phyloP scores from a whole-genome alignment of 2,888 invertebrate species.

The Operophtera brumata region DNA sequence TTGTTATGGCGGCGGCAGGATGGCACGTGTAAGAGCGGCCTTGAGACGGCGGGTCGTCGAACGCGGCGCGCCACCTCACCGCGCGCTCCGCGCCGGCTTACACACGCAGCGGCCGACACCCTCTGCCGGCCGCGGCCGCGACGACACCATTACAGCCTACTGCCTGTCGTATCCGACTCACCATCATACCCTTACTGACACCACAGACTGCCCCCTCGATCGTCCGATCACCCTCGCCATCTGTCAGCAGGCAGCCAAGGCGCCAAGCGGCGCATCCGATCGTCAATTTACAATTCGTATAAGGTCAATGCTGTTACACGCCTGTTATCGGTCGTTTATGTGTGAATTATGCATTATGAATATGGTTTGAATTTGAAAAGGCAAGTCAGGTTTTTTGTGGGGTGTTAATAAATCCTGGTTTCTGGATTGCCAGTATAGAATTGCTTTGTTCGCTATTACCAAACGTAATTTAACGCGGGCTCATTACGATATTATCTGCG shows the following conservation, averaged over 20 bases:
- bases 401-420: slow-evolving; percentile 39
- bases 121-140: slow-evolving; percentile 48
- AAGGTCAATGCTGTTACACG: slow-evolving; percentile 49
- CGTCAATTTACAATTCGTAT: slow-evolving; percentile 31
- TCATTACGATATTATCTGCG: too few species aligned
- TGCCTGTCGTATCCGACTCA: slow-evolving; percentile 46
- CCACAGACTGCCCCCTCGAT: slow-evolving; percentile 10
- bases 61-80: slow-evolving; percentile 57
- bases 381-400: slow-evolving; percentile 46
- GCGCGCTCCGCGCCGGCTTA: slow-evolving; percentile 39
- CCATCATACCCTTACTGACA: slow-evolving; percentile 12
- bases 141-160: slow-evolving; percentile 54
- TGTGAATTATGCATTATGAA: slow-evolving; percentile 56
- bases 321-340: slow-evolving; percentile 33
- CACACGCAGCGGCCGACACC: slow-evolving; percentile 53
- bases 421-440: slow-evolving; percentile 29
- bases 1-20: slow-evolving; percentile 77
- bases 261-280: slow-evolving; percentile 7
- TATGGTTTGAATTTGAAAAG: slow-evolving; percentile 49
- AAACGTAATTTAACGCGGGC: too few species aligned
- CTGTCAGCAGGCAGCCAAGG: neutral
- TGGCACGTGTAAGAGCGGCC: slow-evolving; percentile 77
- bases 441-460: too few species aligned
- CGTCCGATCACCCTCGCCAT: neutral
- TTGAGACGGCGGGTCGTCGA: slow-evolving; percentile 75